A percentile compares a stretch with the other conserved stretches of the same genome.
phyloP scores from a whole-genome alignment of 2,888 invertebrate genomes.

The Anthrax anthrax region DNA sequence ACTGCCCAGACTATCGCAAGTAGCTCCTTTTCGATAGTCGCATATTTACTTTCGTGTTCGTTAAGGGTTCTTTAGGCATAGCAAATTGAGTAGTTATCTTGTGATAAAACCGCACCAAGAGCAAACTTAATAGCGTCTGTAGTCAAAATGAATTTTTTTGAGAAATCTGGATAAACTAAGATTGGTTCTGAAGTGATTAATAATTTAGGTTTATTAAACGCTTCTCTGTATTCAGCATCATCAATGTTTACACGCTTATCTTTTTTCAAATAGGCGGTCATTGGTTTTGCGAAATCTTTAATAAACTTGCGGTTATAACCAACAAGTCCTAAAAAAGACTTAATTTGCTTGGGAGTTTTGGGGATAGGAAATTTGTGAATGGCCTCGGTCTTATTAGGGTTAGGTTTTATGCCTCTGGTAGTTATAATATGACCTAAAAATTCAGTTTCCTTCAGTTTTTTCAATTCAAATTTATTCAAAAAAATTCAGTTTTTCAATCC shows the following conservation, averaged over 20 bases:
- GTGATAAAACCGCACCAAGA: background rate
- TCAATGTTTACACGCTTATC: conserved; percentile 3
- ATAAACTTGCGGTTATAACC: conserved; percentile 5
- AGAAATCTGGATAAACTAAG: conserved; percentile 2
- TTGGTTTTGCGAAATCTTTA: conserved; percentile 4
- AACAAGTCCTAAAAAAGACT: conserved; percentile 7
- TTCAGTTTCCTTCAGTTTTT: background rate
- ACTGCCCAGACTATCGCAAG: conserved; percentile 4
- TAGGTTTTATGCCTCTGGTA: background rate
- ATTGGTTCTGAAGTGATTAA: conserved; percentile 1
- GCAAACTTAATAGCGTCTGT: background rate
- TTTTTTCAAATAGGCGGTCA: conserved; percentile 6
- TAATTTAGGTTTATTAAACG: background rate
- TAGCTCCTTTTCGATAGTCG: conserved; percentile 6
- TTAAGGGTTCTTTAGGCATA: conserved; percentile 6
- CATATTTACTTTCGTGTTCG: conserved; percentile 5
- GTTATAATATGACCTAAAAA: conserved; percentile 1
- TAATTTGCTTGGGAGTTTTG: conserved; percentile 8
- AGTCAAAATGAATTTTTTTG: background rate
- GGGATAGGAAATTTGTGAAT: conserved; percentile 10
- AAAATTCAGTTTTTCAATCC: conserved; percentile 1
- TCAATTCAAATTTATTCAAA: conserved; percentile 1
- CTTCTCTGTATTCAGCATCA: background rate
- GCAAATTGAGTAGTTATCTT: conserved; percentile 2
- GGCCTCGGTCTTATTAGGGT: conserved; percentile 7